Evolutionary conservation across 1,140 invertebrate genomes (phyloP).

Genomic region (Diploscapter pachys): DNA sequence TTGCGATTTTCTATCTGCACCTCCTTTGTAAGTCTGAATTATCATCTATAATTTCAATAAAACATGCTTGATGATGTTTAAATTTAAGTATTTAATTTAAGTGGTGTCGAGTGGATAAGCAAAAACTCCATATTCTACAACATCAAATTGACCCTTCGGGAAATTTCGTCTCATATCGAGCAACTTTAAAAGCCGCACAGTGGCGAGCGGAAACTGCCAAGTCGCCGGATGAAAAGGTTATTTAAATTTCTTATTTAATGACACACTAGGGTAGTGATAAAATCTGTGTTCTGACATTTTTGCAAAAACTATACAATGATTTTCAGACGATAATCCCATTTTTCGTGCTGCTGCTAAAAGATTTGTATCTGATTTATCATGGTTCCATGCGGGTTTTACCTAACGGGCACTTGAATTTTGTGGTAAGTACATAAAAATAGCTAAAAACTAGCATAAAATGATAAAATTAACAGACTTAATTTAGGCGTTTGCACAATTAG

Average conservation of each 20-base stretch:
- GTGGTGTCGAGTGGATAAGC: conserved; percentile 79
- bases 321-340: conserved; percentile 79
- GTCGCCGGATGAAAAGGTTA: conserved; percentile 73
- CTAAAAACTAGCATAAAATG: conserved; percentile 65
- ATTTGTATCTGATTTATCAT: conserved; percentile 85
- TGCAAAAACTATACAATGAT: conserved; percentile 20
- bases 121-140: conserved; percentile 81
- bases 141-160: conserved; percentile 86
- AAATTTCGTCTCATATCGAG: conserved; percentile 83
- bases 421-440: conserved; percentile 44
- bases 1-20: no score
- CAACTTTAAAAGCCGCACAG: conserved; percentile 82
- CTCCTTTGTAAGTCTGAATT: no score
- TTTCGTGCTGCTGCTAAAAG: conserved; percentile 84
- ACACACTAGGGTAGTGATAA: no score
- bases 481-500: conserved; percentile 53
- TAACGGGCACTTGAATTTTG: conserved; percentile 84
- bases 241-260: background rate
- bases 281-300: no score
- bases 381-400: conserved; percentile 73
- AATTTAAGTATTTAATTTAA: conserved; percentile 60
- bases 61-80: no score
- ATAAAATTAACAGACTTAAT: background rate
- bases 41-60: no score
- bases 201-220: conserved; percentile 81